Evolutionary conservation across 2,888 invertebrate genomes (phyloP).

Genomic region (Cremastobaeus sp.): DNA sequence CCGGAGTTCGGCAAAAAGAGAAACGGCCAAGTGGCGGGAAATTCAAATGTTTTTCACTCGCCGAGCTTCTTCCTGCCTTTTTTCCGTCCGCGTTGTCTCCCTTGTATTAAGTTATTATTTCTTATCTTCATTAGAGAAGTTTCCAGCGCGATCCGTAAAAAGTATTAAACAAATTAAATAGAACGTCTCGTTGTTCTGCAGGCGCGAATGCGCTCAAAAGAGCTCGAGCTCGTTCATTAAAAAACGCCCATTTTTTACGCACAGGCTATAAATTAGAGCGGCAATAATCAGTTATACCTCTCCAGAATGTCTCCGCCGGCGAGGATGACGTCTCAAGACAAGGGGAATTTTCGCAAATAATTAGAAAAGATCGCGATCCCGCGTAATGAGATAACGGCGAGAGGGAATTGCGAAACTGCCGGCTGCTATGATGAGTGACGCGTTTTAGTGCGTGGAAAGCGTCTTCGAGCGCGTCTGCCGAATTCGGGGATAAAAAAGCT

Average conservation of each 20-base stretch:
- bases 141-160: no score
- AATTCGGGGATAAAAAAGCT: slow-evolving; percentile 25
- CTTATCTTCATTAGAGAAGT: no score
- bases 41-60: no score
- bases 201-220: slow-evolving; percentile 9
- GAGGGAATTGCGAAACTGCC: slow-evolving; percentile 24
- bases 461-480: no score
- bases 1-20: no score
- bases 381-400: slow-evolving; percentile 44
- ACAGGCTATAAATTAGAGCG: slow-evolving; percentile 23
- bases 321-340: slow-evolving; percentile 30
- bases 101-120: no score
- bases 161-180: slow-evolving; percentile 9
- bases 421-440: slow-evolving; percentile 20
- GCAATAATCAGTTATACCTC: slow-evolving; percentile 26
- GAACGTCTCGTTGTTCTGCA: background rate
- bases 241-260: slow-evolving; percentile 8
- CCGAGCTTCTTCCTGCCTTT: no score
- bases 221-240: slow-evolving; percentile 19
- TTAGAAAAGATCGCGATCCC: slow-evolving; percentile 41
- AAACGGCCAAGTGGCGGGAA: background rate
- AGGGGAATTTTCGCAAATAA: slow-evolving; percentile 45
- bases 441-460: no score
- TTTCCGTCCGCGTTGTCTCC: no score
- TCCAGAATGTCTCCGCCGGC: slow-evolving; percentile 16